These are phyloP conservation scores for Orthosia cruda DNA, from an alignment of 2,888 invertebrate species.

Conservation along the genomic window DNA sequence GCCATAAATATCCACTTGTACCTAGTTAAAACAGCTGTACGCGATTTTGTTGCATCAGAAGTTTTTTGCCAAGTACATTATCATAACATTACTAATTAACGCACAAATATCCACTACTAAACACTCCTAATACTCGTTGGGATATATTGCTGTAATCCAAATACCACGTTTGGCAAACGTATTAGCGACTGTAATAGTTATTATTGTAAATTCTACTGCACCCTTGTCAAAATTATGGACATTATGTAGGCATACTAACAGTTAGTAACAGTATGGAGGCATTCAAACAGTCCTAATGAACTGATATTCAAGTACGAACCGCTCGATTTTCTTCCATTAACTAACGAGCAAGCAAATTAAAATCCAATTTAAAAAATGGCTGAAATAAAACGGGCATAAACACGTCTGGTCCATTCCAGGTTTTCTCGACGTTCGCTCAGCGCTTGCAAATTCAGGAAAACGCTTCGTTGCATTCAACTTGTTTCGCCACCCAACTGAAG, in stretches of 20 bases:
- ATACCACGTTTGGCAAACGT: constrained; percentile 17
- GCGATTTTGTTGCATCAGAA: neutral
- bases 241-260: neutral
- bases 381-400: constrained; percentile 37
- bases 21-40: neutral
- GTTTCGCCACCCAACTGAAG: constrained; percentile 67
- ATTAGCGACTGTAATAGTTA: neutral
- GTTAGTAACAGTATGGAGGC: neutral
- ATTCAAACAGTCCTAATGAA: constrained; percentile 17
- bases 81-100: constrained; percentile 21
- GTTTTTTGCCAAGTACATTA: constrained; percentile 32
- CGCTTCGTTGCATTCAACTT: constrained; percentile 75
- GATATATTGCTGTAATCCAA: constrained; percentile 9
- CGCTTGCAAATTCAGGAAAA: constrained; percentile 71
- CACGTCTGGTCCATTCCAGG: constrained; percentile 42
- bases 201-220: neutral
- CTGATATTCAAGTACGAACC: neutral
- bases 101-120: constrained; percentile 4
- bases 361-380: constrained; percentile 43
- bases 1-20: neutral
- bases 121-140: neutral
- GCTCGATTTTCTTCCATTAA: constrained; percentile 20
- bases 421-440: constrained; percentile 67
- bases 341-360: constrained; percentile 48
- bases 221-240: neutral